Evolutionary conservation across 53 echinoderm and acorn worm species (phyloP), one percentile per base, ranked within the genome.

Genomic region (Actinopyga echinites): DNA sequence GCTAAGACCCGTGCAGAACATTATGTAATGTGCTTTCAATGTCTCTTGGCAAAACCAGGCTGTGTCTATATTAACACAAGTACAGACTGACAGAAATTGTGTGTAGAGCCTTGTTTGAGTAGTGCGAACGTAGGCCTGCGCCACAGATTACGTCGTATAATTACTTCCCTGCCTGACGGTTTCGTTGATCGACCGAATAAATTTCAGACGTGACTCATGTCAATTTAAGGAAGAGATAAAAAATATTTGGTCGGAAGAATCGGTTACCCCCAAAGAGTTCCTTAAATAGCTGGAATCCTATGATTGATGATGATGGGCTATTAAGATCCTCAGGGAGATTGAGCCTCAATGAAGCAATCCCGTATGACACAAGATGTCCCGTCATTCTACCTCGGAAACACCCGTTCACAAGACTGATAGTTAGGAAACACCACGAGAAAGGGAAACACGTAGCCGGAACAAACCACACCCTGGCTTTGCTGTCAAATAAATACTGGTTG

Each of bases 341-440:
- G n/a, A 69, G 29, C 40, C 22, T 64, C 0, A 82, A 82, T 28
- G 44, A 82, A 35, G n/a, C 82, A 35, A 24, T 82, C 5, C 64
- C 82, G 3, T 82, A 64, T 82, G 35, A 82, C 11, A 45, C 64
- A 1, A 36, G 82, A 37, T 38, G 60, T 19, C 82, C 82, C 8
- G 64, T 82, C 64, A 82, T 82, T 4, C 44, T 82, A 13, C 82
- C 82, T 1, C 22, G 82, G 17, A 82, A 82, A 64, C 62, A 62
- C 34, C 61, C 13, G 0, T 2, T 49, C 1, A 49, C 49, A 15
- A 6, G 49, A 49, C 15, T 49, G 3, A 6, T 49, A 0, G 49
- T 49, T 49, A 49, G 17, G 3, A 1, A 17, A 15, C 49, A 49
- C 17, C 13, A 49, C 17, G 49, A 49, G 3, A 17, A 49, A 17